These are phyloP conservation scores for Bombus confusus DNA, from an alignment of 1,140 invertebrate species.

Conservation along the genomic window DNA sequence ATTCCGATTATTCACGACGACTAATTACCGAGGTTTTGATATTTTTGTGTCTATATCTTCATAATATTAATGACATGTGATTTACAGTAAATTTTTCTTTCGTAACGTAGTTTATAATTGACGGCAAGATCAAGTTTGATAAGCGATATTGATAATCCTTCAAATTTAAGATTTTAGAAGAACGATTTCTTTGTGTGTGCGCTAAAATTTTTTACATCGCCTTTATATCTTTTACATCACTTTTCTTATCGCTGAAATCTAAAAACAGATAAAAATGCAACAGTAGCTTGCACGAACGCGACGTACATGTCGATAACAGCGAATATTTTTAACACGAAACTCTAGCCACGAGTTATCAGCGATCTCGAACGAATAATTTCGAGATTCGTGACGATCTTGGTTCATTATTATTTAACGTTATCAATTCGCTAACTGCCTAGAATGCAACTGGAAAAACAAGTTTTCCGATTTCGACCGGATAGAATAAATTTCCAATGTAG, in stretches of 20 bases:
- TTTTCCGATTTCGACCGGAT: not conserved
- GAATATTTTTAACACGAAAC: not conserved
- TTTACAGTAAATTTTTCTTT: too few species aligned
- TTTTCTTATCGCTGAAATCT: not conserved
- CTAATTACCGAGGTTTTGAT: too few species aligned
- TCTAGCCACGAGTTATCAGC: not conserved
- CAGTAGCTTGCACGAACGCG: not conserved
- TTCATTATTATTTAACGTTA: not conserved
- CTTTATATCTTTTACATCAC: not conserved
- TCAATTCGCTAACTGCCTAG: not conserved
- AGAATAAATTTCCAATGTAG: conserved; percentile 11
- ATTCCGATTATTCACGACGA: too few species aligned
- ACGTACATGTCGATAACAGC: not conserved
- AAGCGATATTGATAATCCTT: too few species aligned
- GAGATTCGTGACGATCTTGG: not conserved
- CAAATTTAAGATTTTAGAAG: too few species aligned
- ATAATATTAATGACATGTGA: too few species aligned
- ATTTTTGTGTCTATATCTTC: too few species aligned
- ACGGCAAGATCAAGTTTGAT: too few species aligned
- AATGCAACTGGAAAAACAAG: not conserved
- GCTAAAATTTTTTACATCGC: too few species aligned
- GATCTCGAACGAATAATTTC: not conserved
- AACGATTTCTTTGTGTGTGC: too few species aligned
- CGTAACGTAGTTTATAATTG: too few species aligned
- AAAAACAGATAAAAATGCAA: not conserved